Evolutionary conservation across 2,888 invertebrate species (phyloP), one percentile per base, ranked within the genome.

Genomic region (Labia minor): DNA sequence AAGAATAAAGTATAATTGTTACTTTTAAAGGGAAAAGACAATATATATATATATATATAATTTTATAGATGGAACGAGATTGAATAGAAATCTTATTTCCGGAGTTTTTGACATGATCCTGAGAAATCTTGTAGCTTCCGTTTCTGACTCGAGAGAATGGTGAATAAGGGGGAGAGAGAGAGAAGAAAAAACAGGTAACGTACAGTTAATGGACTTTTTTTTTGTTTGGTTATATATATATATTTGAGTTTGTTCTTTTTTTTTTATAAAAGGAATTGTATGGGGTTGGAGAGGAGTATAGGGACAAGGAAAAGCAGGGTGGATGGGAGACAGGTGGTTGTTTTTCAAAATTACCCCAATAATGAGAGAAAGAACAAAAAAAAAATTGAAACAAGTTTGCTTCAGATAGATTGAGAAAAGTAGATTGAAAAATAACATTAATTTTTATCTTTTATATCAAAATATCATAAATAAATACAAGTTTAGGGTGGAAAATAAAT

Each of bases 21-120:
- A n/a, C n/a, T n/a, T n/a, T n/a, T n/a, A n/a, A n/a, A n/a, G n/a
- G n/a, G n/a, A n/a, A n/a, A n/a, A n/a, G n/a, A n/a, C n/a, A n/a
- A n/a, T n/a, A n/a, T 26, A 26, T 6, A 26, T 26, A 26, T 26
- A 26, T 6, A 26, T 26, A 26, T 6, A 26, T 26, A 6, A 26
- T 26, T 26, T 6, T 26, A 26, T 6, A 26, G 26, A 26, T 6
- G 8, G 26, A 26, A 8, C 26, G 3, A 49, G 49, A 49, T 49
- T 49, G 16, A 49, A 49, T 49, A 49, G 49, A 49, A 49, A 49
- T 49, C 49, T 49, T 49, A 49, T 49, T 49, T 49, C 14, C 49
- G 14, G 49, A 2, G 3, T 49, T 49, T 4, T 14, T 49, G 3
- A 8, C 26, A 26, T 26, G 26, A 26, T 26, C 26, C 8, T 26